Evolutionary conservation across 2,888 invertebrate species (phyloP).

Genomic region (Sminthurides aquaticus): DNA sequence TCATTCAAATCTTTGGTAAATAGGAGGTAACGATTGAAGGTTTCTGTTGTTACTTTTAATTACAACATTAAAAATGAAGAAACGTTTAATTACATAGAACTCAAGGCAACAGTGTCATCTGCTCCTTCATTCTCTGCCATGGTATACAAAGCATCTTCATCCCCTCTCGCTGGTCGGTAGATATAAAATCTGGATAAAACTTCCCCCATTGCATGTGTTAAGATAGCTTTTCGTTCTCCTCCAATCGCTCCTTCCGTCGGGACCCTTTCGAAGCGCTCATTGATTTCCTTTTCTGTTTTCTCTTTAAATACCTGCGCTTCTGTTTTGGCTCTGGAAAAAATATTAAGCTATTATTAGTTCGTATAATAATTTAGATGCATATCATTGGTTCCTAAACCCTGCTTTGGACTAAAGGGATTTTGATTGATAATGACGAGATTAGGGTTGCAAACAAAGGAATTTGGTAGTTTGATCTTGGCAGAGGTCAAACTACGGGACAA

Average conservation of each 20-base stretch:
- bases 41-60: too few relatives aligned
- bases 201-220: constrained; percentile 35
- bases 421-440: too few relatives aligned
- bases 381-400: too few relatives aligned
- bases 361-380: constrained; percentile 3
- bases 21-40: too few relatives aligned
- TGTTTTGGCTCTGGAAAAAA: constrained; percentile 31
- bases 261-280: constrained; percentile 23
- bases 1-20: too few relatives aligned
- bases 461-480: too few relatives aligned
- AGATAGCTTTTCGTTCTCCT: constrained; percentile 30
- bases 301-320: constrained; percentile 30
- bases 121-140: background rate
- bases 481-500: too few relatives aligned
- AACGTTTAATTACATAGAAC: too few relatives aligned
- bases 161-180: constrained; percentile 26
- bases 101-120: background rate
- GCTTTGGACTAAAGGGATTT: too few relatives aligned
- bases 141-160: constrained; percentile 28
- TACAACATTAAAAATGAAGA: too few relatives aligned
- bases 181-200: constrained; percentile 36
- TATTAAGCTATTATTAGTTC: constrained; percentile 1
- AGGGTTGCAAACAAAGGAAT: too few relatives aligned
- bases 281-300: constrained; percentile 35
- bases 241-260: constrained; percentile 30